Evolutionary conservation across 2,797 vertebrate genomes (phyloP).

Genomic region (Octomys mimax): DNA sequence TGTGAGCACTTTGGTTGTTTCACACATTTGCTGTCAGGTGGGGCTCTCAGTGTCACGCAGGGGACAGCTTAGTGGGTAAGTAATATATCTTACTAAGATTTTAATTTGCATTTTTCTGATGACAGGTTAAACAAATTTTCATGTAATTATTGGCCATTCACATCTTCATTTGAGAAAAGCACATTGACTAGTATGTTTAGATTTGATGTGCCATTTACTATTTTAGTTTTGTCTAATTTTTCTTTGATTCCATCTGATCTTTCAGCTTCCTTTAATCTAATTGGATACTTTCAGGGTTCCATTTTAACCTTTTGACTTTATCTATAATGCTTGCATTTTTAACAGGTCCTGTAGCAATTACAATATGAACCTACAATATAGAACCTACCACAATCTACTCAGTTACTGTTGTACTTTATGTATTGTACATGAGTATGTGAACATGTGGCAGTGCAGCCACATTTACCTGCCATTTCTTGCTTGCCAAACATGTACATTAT

Average conservation of each 20-base stretch:
- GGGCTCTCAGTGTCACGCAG: neutral
- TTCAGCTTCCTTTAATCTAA: neutral
- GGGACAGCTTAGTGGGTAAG: neutral
- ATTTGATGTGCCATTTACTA: neutral
- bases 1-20: neutral
- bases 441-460: neutral
- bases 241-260: slow-evolving; percentile 25
- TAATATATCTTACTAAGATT: neutral
- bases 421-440: neutral
- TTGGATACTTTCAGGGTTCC: slow-evolving; percentile 17
- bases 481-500: neutral
- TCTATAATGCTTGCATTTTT: neutral
- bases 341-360: neutral
- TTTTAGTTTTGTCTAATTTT: neutral
- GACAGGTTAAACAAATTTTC: neutral
- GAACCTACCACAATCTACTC: neutral
- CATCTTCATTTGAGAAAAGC: neutral
- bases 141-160: neutral
- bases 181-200: neutral
- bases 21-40: neutral
- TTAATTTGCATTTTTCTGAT: neutral
- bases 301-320: slow-evolving; percentile 42
- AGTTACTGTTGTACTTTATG: neutral
- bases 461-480: neutral
- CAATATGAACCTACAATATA: neutral